Base-by-base conservation (phyloP, 2,888 invertebrate genomes). In the Phaonia tiefii region DNA sequence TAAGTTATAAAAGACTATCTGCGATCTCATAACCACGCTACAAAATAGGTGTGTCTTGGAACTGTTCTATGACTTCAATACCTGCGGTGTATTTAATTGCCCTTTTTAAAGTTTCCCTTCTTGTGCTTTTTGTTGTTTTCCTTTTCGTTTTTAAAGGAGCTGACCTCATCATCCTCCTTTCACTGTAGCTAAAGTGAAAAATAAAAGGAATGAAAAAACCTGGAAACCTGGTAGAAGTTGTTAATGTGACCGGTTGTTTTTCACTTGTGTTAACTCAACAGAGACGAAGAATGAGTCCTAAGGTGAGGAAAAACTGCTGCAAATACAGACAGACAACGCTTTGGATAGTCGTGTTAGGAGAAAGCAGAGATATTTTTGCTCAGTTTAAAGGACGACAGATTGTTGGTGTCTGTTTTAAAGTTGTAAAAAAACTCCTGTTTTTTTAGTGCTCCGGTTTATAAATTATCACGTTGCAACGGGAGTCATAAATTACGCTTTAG, bases 1-100 rank as follows among this genome's bases (percentile, higher is more conserved):
- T 60, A 39, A 39, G 15, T 15, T 15, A 15, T 17, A 17, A 49
- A 17, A 11, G 15, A 11, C 13, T 49, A 7, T 31, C 31, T 31
- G 31, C 4, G 4, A 31, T 31, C 8, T 31, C 31, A 31, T 31
- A 31, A 3, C 3, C 8, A 31, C 8, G 8, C 31, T 31, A 8
- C 31, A 31, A 8, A n/a, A 31, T 31, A 31, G 3, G 31, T 31
- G 8, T 17, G n/a, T 49, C 15, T n/a, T n/a, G n/a, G n/a, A n/a
- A n/a, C n/a, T n/a, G n/a, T n/a, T n/a, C 26, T 25, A 13, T 58
- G 31, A 7, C 58, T 60, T 39, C 15, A 1, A 15, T 60, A 17
- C 60, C 60, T 60, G 60, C 20, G 60, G 60, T 39, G 60, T 60
- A 60, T 13, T 60, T 60, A 60, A 60, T 60, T 60, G 60, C 60